Evolutionary conservation across 2,888 invertebrate species (phyloP), one percentile per base, ranked within the genome.

Genomic region (Agrilus mali): DNA sequence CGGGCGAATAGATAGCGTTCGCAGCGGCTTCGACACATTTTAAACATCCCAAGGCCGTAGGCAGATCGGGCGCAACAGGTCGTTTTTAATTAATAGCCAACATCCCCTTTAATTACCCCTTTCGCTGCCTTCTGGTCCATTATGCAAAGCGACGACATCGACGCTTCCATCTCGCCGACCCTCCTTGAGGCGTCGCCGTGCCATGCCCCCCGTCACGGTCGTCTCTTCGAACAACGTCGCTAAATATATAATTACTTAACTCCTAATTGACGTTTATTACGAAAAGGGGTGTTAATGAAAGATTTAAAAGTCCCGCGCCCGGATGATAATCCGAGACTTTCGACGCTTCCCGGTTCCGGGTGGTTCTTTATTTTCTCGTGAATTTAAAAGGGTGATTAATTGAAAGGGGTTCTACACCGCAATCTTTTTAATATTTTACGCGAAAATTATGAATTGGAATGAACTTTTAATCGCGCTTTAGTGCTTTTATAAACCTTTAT

Each of bases 61-160:
- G 50, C 54, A 55, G 57, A 56, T 53, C 55, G 50, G 47, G 49
- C 47, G 61, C 65, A 65, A 65, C 65, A 65, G 64, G 64, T 65
- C 53, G 55, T 49, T 55, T 56, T 65, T 66, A 66, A 66, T 66
- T 66, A 64, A 65, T 64, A 63, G 64, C 60, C 55, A 61, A 56
- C 64, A 63, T 63, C 64, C 65, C 64, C 64, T 64, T 48, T 66
- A 65, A 66, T 65, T 66, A 65, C 63, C 66, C 65, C 65, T 64
- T 66, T 65, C 56, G 57, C 54, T 62, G 65, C 64, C 64, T 64
- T 64, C 65, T 62, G 65, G 64, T 64, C 64, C 65, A 65, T 65
- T 65, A 65, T 65, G 65, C 64, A 65, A 65, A 65, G 46, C 44
- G 47, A 17, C 43, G 44, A 42, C 59, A 55, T 50, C 50, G 50